Conservation (phyloP, 2,797 vertebrate genomes). For the Decapterus maruadsi region DNA sequence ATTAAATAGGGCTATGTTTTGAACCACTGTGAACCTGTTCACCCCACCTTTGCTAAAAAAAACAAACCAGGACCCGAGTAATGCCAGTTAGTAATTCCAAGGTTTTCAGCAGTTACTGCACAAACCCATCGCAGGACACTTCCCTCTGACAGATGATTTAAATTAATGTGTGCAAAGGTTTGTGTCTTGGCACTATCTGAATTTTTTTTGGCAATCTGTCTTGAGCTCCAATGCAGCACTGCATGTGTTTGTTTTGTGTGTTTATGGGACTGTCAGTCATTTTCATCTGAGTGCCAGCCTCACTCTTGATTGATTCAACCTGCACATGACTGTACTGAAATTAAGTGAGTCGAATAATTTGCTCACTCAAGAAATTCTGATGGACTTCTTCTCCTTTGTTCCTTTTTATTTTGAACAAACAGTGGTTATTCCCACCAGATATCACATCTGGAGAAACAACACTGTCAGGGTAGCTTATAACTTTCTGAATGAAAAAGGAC, state of each 20-base stretch:
- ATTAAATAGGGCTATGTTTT: not conserved
- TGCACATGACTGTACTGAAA: too few species aligned
- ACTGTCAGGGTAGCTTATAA: not conserved
- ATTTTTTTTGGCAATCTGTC: too few species aligned
- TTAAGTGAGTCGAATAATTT: too few species aligned
- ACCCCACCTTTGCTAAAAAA: not conserved
- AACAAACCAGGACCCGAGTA: too few species aligned
- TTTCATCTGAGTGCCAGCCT: not conserved
- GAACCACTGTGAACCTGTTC: not conserved
- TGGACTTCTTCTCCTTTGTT: not conserved
- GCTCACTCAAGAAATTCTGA: not conserved
- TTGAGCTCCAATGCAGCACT: not conserved
- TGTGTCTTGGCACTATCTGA: not conserved
- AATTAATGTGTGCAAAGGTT: not conserved
- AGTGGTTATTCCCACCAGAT: not conserved
- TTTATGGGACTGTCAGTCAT: not conserved
- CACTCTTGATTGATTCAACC: too few species aligned
- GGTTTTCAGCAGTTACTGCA: not conserved
- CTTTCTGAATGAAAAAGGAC: not conserved
- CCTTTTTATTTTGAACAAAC: not conserved
- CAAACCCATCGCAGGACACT: not conserved
- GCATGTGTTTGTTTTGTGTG: not conserved
- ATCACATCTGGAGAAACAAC: not conserved
- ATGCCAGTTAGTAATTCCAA: accelerated
- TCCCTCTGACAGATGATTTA: not conserved